Evolutionary conservation across 2,888 invertebrate species (phyloP), one percentile per base, ranked within the genome.

Genomic region (Creontiades dilutus): DNA sequence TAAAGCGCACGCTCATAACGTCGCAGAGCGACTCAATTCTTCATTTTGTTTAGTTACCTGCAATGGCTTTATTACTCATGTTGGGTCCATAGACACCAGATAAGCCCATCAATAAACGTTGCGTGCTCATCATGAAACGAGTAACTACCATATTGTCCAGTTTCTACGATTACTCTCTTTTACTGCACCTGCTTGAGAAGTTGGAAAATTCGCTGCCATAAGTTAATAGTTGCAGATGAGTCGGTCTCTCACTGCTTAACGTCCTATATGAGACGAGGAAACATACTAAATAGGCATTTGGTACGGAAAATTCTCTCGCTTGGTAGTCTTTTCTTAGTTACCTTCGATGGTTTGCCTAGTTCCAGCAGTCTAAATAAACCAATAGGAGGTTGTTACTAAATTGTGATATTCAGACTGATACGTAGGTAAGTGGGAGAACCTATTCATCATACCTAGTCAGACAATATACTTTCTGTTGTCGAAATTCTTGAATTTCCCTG

Each of bases 21-120:
- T 68, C 68, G 23, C 23, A 23, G 19, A 52, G 23, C 23, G 13
- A 23, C 68, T 12, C 23, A 37, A 37, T 37, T 68, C 68, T 27
- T 68, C 23, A 68, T 68, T 68, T 68, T 68, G 23, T 37, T 68
- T 68, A 68, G 68, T 68, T 68, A 68, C 68, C 68, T 68, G 68
- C 68, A 68, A 23, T 68, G 68, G 23, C 68, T 13, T 68, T 27
- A 23, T 57, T 37, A 16, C 27, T 68, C 68, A 23, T 68, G 68
- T 68, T 12, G 9, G 11, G 19, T 23, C 9, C 68, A 0, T 23
- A 27, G 23, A 27, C 19, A 23, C 68, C 68, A 23, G 11, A 23
- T 68, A 68, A 23, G 68, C 27, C 68, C 12, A 12, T 68, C 3
- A 52, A 11, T 52, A 52, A 3, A 52, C 16, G 23, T 23, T 11